A percentile compares a stretch with the other conserved stretches of the same genome.
These are phyloP conservation scores for Pelodytes ibericus DNA, from an alignment of 2,797 vertebrate species.

Conservation along the genomic window DNA sequence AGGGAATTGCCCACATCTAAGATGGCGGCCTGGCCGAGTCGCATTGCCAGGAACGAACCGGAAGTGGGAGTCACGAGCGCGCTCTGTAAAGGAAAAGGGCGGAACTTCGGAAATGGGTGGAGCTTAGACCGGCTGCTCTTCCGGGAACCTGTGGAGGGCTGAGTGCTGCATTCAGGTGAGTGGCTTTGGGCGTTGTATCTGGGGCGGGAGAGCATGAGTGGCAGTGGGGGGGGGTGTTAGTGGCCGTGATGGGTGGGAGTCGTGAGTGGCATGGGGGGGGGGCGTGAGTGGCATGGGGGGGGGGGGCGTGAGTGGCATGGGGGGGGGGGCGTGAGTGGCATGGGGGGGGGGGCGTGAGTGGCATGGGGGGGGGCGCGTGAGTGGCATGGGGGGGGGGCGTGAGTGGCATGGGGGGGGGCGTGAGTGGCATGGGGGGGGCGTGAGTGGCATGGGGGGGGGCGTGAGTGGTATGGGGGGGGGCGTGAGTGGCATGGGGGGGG, in stretches of 20 bases:
- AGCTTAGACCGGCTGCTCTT: background rate
- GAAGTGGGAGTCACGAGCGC: no score
- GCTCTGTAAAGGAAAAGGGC: no score
- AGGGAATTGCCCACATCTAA: no score
- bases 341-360: background rate
- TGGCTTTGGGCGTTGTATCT: background rate
- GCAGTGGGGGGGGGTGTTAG: background rate
- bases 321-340: background rate
- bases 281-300: background rate
- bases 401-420: no score
- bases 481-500: background rate
- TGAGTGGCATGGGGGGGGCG: no score
- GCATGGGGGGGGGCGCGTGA: background rate
- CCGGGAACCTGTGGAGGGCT: background rate
- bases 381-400: no score
- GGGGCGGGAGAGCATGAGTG: no score
- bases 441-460: no score
- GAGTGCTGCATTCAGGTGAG: background rate
- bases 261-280: background rate
- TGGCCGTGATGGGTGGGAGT: background rate
- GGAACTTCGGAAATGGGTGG: background rate
- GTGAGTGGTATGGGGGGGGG: background rate
- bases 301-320: background rate
- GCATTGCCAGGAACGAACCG: no score
- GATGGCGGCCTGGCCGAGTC: no score